These are phyloP conservation scores for Dyspetes luteomarginatus DNA, from an alignment of 2,888 invertebrate genomes.

Conservation along the genomic window DNA sequence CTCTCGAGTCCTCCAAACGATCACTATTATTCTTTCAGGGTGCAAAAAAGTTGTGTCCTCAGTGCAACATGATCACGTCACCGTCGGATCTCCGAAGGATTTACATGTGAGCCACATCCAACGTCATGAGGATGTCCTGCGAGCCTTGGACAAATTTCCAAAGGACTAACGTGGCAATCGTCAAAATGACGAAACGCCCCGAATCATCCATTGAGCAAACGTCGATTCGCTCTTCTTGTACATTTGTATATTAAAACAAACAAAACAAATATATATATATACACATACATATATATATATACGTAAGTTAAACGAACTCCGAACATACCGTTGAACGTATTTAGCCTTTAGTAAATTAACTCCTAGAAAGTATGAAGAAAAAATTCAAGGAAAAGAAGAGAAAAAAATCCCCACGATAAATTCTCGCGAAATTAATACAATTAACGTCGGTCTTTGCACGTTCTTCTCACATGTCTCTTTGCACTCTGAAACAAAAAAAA, in stretches of 20 bases:
- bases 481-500: constrained; percentile 5
- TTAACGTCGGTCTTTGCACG: constrained; percentile 41
- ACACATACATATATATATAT: background rate
- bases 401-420: background rate
- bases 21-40: constrained; percentile 84
- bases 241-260: constrained; percentile 80
- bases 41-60: constrained; percentile 96
- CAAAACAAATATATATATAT: background rate
- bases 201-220: background rate
- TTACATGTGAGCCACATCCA: constrained; percentile 88
- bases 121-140: constrained; percentile 26
- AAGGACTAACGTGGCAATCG: constrained; percentile 1
- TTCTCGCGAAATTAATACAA: constrained; percentile 51
- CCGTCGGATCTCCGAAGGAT: constrained; percentile 94
- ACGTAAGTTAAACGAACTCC: constrained; percentile 79
- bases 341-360: constrained; percentile 81
- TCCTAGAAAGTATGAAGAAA: constrained; percentile 68
- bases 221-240: constrained; percentile 72
- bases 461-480: background rate
- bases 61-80: constrained; percentile 96
- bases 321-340: constrained; percentile 73
- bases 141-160: constrained; percentile 10
- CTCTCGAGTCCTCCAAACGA: background rate
- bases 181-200: background rate
- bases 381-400: constrained; percentile 18